These are phyloP conservation scores for Stegophylla sp. DNA, from an alignment of 2,888 invertebrate species.

Conservation along the genomic window DNA sequence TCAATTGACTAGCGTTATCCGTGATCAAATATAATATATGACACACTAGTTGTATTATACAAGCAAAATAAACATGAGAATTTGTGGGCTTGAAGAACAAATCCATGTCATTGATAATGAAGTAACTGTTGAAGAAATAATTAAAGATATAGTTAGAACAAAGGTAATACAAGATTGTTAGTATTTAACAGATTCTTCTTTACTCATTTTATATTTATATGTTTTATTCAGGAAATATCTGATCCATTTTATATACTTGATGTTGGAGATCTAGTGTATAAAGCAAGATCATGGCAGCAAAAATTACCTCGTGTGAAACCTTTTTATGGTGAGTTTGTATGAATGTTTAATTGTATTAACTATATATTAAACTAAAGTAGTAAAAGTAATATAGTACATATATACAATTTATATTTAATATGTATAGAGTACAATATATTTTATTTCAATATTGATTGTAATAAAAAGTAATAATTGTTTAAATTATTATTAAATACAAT, in stretches of 20 bases:
- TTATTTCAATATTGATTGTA: too few species aligned
- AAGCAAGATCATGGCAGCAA: conserved; percentile 82
- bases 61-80: conserved; percentile 67
- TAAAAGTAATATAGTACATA: too few species aligned
- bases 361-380: too few species aligned
- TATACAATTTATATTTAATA: too few species aligned
- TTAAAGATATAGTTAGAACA: conserved; percentile 57
- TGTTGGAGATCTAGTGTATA: conserved; percentile 82
- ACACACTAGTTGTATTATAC: conserved; percentile 61
- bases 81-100: conserved; percentile 68
- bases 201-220: neutral
- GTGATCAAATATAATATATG: conserved; percentile 62
- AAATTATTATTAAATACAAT: too few species aligned
- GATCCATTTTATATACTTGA: conserved; percentile 92
- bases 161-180: conserved; percentile 16
- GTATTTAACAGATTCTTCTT: neutral
- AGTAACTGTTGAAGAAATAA: conserved; percentile 62
- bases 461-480: too few species aligned
- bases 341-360: too few species aligned
- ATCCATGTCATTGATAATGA: conserved; percentile 73
- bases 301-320: conserved; percentile 88
- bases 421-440: too few species aligned
- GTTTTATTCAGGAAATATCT: conserved; percentile 71
- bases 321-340: conserved; percentile 77
- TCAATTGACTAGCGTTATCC: conserved; percentile 63